Evolutionary conservation across 2,113 vertebrate species (phyloP).

Genomic region (Pipa parva): DNA sequence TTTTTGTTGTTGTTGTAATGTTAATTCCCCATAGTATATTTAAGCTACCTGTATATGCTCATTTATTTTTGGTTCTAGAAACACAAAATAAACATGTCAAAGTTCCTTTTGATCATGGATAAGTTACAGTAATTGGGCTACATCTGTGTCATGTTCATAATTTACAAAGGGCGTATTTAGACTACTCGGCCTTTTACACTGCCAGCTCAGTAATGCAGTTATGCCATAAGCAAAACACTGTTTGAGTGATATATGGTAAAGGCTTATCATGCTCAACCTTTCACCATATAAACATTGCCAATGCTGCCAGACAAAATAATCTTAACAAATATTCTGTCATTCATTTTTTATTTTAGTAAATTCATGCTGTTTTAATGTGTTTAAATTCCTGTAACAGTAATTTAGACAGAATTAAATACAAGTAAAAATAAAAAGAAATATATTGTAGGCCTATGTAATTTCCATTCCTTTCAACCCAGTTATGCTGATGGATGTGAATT

Average conservation of each 20-base stretch:
- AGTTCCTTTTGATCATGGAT: neutral
- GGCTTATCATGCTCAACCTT: neutral
- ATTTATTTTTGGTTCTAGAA: neutral
- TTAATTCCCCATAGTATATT: neutral
- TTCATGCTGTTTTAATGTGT: too few relatives aligned
- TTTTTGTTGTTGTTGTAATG: neutral
- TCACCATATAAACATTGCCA: neutral
- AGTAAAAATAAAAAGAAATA: too few relatives aligned
- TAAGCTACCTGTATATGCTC: neutral
- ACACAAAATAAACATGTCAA: slow-evolving; percentile 2
- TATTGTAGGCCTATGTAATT: too few relatives aligned
- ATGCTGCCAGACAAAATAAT: neutral
- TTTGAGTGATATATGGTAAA: neutral
- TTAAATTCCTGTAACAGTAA: too few relatives aligned
- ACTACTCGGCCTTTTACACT: neutral
- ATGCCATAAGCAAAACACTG: neutral
- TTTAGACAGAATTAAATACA: too few relatives aligned
- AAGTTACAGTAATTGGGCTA: neutral
- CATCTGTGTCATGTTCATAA: neutral
- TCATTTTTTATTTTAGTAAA: too few relatives aligned
- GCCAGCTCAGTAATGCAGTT: neutral
- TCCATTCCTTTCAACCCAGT: too few relatives aligned
- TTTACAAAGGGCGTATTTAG: neutral
- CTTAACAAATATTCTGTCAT: too few relatives aligned
- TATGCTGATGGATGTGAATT: too few relatives aligned